Evolutionary conservation across 2,888 invertebrate genomes (phyloP), one percentile per base, ranked within the genome.

Genomic region (Dicyrtoma fusca): DNA sequence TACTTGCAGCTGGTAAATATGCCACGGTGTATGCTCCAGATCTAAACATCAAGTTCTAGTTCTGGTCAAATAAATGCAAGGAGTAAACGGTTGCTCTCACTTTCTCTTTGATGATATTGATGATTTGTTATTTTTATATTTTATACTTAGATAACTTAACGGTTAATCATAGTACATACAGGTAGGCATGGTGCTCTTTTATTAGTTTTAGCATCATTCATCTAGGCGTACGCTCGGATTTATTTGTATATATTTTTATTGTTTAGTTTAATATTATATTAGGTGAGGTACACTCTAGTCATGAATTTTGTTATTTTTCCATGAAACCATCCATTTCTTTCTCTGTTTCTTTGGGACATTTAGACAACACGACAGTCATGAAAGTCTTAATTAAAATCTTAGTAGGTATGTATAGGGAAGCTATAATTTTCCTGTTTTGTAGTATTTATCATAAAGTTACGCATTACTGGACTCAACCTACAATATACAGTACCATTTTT

Each of bases 111-210:
- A 25, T 59, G 59, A 59, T 59, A 59, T 59, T 26, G 59, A 21
- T 59, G 21, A 59, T 59, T 59, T 59, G 14, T 21, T 34, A 34
- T 3, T 34, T 34, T 5, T 3, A 34, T 59, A 21, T 21, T 49
- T 34, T 34, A 34, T 34, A 49, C 19, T 17, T 49, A 23, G 25
- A 59, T 25, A 59, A 59, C 25, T 59, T 59, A 59, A 59, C 26
- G 8, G 59, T 23, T 59, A 59, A n/a, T n/a, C n/a, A n/a, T 59
- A 59, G 59, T 59, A 59, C 59, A 59, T 59, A 59, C 59, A 59
- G 59, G 59, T 59, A 59, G 59, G 59, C 59, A 59, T 59, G 59
- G 59, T 59, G 59, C 59, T 63, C 63, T 21, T 63, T 63, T 47
- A 45, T 47, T 63, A 45, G 45, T 47, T 34, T 34, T 47, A 63